Percentiles rank a stretch among this genome's conserved stretches.
Evolutionary conservation across 2,113 vertebrate species (phyloP).

Genomic region (Phylloscopus whistleri): DNA sequence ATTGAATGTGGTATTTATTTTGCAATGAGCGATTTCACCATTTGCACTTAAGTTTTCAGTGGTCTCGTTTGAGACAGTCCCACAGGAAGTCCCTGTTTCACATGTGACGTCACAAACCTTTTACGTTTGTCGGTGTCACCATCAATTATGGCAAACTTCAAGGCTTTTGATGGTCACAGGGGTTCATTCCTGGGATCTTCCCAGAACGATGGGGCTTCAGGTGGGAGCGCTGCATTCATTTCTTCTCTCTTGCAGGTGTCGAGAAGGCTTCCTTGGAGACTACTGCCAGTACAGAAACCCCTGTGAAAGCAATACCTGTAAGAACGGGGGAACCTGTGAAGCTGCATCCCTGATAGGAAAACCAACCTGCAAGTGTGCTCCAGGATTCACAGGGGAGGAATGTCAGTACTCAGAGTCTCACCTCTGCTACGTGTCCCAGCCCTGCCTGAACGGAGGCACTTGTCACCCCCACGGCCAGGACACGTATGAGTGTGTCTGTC

Average conservation of each 20-base stretch:
- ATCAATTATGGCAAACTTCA: not conserved
- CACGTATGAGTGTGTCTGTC: slow-evolving; percentile 81
- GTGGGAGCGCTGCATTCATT: not conserved
- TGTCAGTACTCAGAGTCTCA: slow-evolving; percentile 84
- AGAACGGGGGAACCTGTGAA: slow-evolving; percentile 87
- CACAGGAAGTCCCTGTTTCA: not conserved
- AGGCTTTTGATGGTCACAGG: fast-evolving
- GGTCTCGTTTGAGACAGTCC: not conserved
- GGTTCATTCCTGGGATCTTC: not conserved
- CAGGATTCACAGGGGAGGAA: slow-evolving; percentile 79
- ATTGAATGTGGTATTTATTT: not conserved
- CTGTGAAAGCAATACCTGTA: slow-evolving; percentile 83
- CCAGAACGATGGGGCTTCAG: not conserved
- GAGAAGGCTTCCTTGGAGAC: slow-evolving; percentile 85
- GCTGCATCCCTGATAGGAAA: slow-evolving; percentile 73
- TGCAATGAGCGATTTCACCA: not conserved
- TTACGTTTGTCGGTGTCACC: not conserved
- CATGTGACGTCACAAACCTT: not conserved
- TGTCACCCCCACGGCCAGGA: slow-evolving; percentile 80
- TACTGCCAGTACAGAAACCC: slow-evolving; percentile 91
- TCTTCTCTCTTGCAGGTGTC: slow-evolving; percentile 76
- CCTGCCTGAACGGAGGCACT: slow-evolving; percentile 82
- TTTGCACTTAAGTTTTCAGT: not conserved
- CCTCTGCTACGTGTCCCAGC: slow-evolving; percentile 83
- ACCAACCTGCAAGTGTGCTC: slow-evolving; percentile 81